A percentile compares a stretch with the other conserved stretches of the same genome.
These are phyloP conservation scores for Burhinus bistriatus DNA, from an alignment of 2,113 vertebrate species.

Conservation along the genomic window DNA sequence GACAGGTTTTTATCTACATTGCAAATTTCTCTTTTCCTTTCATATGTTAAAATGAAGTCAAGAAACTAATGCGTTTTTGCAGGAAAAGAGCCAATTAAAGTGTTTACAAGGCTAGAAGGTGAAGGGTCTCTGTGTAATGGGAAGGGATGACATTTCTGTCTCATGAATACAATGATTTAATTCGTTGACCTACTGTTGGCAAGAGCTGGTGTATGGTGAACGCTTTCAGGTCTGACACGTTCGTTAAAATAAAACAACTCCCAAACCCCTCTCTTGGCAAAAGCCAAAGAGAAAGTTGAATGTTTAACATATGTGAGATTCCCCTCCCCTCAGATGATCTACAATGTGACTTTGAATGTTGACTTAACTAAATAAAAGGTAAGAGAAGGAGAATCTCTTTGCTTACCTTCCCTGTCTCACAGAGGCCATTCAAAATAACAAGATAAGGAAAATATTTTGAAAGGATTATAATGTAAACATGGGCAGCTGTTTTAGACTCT, in stretches of 20 bases:
- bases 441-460: slow-evolving; percentile 56
- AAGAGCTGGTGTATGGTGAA: slow-evolving; percentile 30
- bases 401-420: slow-evolving; percentile 20
- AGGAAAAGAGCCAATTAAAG: slow-evolving; percentile 27
- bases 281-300: background rate
- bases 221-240: slow-evolving; percentile 45
- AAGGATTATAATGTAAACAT: slow-evolving; percentile 56
- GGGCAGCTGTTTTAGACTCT: slow-evolving; percentile 61
- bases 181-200: slow-evolving; percentile 61
- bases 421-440: background rate
- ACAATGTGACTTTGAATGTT: slow-evolving; percentile 29
- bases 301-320: slow-evolving; percentile 4
- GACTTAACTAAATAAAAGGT: background rate
- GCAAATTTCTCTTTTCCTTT: background rate
- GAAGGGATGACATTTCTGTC: slow-evolving; percentile 59
- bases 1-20: background rate
- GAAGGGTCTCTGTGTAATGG: slow-evolving; percentile 28
- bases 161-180: slow-evolving; percentile 57
- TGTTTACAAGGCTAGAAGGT: slow-evolving; percentile 50
- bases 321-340: background rate
- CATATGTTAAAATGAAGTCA: background rate
- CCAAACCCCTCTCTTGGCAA: background rate
- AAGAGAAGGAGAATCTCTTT: slow-evolving; percentile 1
- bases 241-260: background rate
- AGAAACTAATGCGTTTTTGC: background rate